Evolutionary conservation across 2,888 invertebrate genomes (phyloP).

Genomic region (Thyatira batis): DNA sequence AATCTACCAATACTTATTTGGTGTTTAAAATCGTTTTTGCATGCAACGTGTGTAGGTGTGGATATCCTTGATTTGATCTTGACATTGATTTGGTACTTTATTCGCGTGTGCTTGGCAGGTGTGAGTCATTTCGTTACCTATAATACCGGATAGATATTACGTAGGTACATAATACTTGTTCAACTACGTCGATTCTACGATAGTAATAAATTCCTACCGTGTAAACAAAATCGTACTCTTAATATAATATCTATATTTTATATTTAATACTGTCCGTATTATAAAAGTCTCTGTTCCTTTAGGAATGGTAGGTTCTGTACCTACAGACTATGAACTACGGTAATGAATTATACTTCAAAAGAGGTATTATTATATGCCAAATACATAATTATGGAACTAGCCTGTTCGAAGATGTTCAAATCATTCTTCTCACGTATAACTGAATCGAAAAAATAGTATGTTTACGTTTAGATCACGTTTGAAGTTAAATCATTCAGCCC

Average conservation of each 20-base stretch:
- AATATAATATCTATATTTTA: too few species aligned
- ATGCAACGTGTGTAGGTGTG: conserved; percentile 30
- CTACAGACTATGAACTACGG: too few species aligned
- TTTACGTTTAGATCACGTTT: conserved; percentile 50
- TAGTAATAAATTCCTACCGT: too few species aligned
- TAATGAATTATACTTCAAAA: too few species aligned
- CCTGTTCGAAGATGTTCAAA: neutral
- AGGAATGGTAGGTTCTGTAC: too few species aligned
- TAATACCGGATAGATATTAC: conserved; percentile 43
- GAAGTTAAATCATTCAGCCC: conserved; percentile 46
- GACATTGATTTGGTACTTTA: conserved; percentile 54
- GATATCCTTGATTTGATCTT: conserved; percentile 48
- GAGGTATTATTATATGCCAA: too few species aligned
- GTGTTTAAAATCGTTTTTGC: neutral
- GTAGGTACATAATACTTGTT: conserved; percentile 6
- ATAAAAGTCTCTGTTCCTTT: too few species aligned
- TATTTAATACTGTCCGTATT: too few species aligned
- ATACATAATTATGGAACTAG: too few species aligned
- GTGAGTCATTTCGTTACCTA: conserved; percentile 40
- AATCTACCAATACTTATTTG: conserved; percentile 1
- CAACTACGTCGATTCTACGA: neutral
- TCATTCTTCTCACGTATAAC: conserved; percentile 9
- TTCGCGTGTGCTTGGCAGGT: conserved; percentile 23
- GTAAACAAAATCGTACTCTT: too few species aligned
- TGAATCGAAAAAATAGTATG: conserved; percentile 30